Evolutionary conservation across 2,113 vertebrate species (phyloP).

Genomic region (Sterrhoptilus dennistouni): DNA sequence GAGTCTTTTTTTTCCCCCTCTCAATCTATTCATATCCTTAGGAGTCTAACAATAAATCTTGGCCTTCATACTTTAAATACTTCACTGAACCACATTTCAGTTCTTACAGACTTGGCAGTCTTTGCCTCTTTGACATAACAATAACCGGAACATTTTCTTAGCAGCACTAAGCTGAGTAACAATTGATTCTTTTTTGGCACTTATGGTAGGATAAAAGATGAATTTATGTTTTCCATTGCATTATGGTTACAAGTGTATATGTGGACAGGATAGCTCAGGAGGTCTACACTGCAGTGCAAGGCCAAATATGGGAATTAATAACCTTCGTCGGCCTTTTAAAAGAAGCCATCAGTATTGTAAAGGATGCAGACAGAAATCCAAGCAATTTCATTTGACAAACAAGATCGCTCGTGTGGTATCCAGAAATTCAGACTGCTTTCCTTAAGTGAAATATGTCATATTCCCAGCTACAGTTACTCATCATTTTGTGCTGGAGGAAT

Average conservation of each 20-base stretch:
- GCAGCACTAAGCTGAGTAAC: constrained; percentile 20
- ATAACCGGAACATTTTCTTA: constrained; percentile 46
- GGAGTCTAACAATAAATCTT: constrained; percentile 30
- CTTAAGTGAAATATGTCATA: background rate
- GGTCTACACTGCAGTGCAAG: background rate
- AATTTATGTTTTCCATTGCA: constrained; percentile 1
- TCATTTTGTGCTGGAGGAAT: background rate
- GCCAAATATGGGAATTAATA: background rate
- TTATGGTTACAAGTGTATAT: background rate
- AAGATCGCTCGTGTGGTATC: background rate
- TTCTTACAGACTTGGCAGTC: constrained; percentile 26
- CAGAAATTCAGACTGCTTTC: background rate
- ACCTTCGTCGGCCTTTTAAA: background rate
- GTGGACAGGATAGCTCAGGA: background rate
- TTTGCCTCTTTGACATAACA: constrained; percentile 42
- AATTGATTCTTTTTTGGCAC: constrained; percentile 44
- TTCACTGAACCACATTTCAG: constrained; percentile 31
- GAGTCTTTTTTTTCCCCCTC: background rate
- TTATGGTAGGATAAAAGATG: background rate
- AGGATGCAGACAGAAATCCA: background rate
- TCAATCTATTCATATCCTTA: background rate
- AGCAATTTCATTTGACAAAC: background rate
- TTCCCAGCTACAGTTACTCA: background rate
- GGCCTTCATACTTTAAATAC: constrained; percentile 26
- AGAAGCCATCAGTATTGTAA: background rate